Evolutionary conservation across 2,797 vertebrate species (phyloP).

Genomic region (Sphenodon punctatus): DNA sequence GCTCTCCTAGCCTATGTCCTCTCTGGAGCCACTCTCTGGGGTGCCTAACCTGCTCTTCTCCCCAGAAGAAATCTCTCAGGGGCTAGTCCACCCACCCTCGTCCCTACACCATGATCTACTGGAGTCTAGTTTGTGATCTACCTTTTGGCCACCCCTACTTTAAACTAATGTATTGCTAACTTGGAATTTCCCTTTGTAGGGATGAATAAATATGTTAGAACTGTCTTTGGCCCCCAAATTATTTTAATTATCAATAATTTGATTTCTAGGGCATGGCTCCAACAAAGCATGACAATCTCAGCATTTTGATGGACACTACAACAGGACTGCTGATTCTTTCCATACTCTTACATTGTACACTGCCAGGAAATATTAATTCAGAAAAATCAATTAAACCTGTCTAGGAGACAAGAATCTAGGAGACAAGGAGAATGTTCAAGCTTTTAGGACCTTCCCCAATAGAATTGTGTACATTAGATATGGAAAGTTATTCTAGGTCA

Average conservation of each 20-base stretch:
- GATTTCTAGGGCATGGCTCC: background rate
- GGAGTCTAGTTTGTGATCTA: too few relatives aligned
- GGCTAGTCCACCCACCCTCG: too few relatives aligned
- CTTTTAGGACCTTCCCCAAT: background rate
- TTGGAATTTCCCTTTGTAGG: background rate
- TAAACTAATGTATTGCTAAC: background rate
- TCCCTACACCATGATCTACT: too few relatives aligned
- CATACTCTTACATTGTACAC: background rate
- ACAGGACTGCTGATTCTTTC: background rate
- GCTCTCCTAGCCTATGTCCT: too few relatives aligned
- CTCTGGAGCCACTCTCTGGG: too few relatives aligned
- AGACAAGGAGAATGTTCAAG: background rate
- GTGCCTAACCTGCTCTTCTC: too few relatives aligned
- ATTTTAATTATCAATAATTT: background rate
- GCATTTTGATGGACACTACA: background rate
- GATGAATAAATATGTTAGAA: background rate
- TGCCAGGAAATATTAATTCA: background rate
- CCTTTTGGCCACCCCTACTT: too few relatives aligned
- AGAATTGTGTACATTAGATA: too few relatives aligned
- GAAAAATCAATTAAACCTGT: background rate
- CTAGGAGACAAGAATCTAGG: background rate
- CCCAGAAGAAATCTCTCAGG: too few relatives aligned
- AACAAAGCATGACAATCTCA: background rate
- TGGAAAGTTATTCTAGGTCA: too few relatives aligned
- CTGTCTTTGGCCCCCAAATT: background rate